These are phyloP conservation scores for Turritopsis dohrnii DNA, from an alignment of 30 jellyfish, hydroid and myxozoan species.

Conservation along the genomic window DNA sequence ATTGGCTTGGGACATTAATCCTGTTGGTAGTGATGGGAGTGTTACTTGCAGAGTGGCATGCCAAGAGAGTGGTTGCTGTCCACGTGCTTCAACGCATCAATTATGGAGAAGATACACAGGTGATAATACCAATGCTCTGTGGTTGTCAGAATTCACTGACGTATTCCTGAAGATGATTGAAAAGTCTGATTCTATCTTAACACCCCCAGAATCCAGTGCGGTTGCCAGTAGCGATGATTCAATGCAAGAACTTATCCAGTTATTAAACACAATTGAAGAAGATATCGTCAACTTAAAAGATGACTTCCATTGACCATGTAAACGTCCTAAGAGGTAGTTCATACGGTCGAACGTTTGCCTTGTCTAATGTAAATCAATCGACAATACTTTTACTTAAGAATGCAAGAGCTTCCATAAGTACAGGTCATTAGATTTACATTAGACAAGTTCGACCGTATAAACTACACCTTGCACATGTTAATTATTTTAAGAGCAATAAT, in stretches of 20 bases:
- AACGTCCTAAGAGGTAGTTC: no score
- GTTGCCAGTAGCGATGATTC: background rate
- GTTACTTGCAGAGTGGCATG: background rate
- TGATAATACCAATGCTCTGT: background rate
- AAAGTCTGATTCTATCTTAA: no score
- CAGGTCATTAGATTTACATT: no score
- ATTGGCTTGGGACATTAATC: background rate
- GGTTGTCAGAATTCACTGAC: background rate
- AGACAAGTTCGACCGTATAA: no score
- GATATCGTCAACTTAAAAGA: background rate
- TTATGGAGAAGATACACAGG: background rate
- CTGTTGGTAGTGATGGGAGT: background rate
- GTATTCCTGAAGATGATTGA: slow-evolving; percentile 12
- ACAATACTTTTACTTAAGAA: no score
- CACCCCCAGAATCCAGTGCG: background rate
- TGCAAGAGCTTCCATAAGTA: no score
- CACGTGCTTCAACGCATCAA: background rate
- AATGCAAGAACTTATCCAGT: background rate
- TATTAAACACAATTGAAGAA: background rate
- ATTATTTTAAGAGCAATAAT: no score
- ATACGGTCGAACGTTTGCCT: no score
- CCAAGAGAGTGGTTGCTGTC: background rate
- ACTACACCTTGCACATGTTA: no score
- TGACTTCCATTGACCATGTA: background rate
- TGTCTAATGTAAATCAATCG: no score